Base-by-base conservation (phyloP, 2,888 invertebrate species). In the Elysia crispata region DNA sequence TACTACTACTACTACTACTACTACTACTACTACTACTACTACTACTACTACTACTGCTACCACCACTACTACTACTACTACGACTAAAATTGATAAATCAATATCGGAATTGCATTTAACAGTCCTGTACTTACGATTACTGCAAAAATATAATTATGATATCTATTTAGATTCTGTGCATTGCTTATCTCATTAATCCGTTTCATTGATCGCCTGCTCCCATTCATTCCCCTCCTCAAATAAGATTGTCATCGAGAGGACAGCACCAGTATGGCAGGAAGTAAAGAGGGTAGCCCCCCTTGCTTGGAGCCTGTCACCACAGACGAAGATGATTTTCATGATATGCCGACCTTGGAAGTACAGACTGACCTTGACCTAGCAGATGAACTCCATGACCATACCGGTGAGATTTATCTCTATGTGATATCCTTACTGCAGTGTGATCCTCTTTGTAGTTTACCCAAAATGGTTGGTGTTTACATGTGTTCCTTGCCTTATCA, bases 301-400 rank as follows among this genome's bases (percentile, higher is more conserved):
- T 77, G 77, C 41, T 50, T 77, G 30, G 77, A 77, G 33, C 70
- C 77, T 0, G 77, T 41, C 3, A 69, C 57, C 20, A 28, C 62
- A n/a, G 77, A 70, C 13, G 70, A 77, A 15, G 77, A 70, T 70
- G 57, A 70, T 18, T 41, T 70, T 1, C 77, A 77, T 0, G 77
- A 77, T 1, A 77, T 77, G 77, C 77, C 77, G 15, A 77, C 77
- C 18, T 28, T 77, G 70, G 77, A 77, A 23, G 57, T 77, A 60
- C 70, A 77, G 54, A 77, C 77, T 1, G 41, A 70, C 25, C 77
- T 77, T 20, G 77, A 70, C 60, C 60, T 77, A 23, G 11, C 70
- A 1, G 77, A 77, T 11, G 33, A 70, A 5, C 28, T 77, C 18
- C 77, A 77, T 23, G 77, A 77, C 30, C 25, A 72, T 20, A n/a